Evolutionary conservation across 2,113 vertebrate genomes (phyloP).

Genomic region (Malurus alboscapulatus): DNA sequence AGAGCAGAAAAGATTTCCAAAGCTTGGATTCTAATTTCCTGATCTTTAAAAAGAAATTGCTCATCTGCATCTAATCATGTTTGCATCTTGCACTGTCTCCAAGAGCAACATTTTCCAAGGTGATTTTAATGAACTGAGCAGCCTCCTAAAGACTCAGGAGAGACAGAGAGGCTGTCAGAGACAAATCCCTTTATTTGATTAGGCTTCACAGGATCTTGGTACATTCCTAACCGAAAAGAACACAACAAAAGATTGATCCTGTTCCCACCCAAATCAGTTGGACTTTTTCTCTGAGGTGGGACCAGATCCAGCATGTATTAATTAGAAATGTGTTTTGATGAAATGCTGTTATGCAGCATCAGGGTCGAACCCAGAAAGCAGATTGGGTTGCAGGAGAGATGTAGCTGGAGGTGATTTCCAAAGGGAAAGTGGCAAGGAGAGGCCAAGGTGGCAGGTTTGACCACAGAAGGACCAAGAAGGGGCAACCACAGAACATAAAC

Average conservation of each 20-base stretch:
- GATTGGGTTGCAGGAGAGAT: not conserved
- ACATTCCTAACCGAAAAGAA: not conserved
- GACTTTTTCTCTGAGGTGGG: not conserved
- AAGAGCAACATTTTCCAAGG: conserved; percentile 37
- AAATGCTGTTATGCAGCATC: not conserved
- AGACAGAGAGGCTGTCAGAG: conserved; percentile 7
- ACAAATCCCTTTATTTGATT: conserved; percentile 12
- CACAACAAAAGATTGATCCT: not conserved
- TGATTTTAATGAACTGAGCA: conserved; percentile 23
- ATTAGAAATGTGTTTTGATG: conserved; percentile 24
- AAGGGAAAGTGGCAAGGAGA: not conserved
- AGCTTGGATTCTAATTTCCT: not conserved
- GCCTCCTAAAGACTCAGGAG: conserved; percentile 4
- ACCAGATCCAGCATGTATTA: not conserved
- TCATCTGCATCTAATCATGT: conserved; percentile 24
- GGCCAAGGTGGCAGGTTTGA: not conserved
- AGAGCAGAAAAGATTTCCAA: not conserved
- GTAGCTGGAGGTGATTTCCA: not conserved
- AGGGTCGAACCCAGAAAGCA: not conserved
- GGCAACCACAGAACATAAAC: not conserved
- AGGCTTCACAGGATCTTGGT: not conserved
- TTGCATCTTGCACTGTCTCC: not conserved
- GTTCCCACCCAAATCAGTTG: not conserved
- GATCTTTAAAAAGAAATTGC: not conserved
- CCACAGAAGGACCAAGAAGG: not conserved